Percentiles rank a stretch among this genome's conserved stretches.
Conservation (phyloP, 2,888 invertebrate species). For the Mayetiola destructor region DNA sequence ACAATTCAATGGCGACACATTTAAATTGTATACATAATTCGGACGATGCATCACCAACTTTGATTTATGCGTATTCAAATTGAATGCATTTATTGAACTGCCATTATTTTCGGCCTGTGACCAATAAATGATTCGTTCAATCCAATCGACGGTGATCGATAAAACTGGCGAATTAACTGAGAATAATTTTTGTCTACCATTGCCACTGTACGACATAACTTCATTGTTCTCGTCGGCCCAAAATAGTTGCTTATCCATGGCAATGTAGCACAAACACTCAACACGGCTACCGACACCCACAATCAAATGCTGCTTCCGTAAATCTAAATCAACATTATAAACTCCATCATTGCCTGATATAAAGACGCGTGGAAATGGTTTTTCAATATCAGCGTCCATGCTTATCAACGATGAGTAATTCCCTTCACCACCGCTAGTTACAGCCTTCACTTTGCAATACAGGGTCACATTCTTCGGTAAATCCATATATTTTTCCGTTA, state of each 20-base stretch:
- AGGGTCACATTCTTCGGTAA: constrained; percentile 17
- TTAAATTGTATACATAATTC: constrained; percentile 48
- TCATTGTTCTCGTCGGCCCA: constrained; percentile 55
- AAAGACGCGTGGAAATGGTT: constrained; percentile 64
- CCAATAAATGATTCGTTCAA: constrained; percentile 71
- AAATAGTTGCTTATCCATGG: constrained; percentile 57
- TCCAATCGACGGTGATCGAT: constrained; percentile 75
- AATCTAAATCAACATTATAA: constrained; percentile 60
- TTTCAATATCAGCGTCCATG: constrained; percentile 52
- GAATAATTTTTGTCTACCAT: constrained; percentile 38
- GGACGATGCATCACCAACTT: constrained; percentile 41
- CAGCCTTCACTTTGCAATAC: constrained; percentile 56
- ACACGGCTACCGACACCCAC: constrained; percentile 46
- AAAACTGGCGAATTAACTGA: constrained; percentile 43
- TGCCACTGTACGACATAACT: constrained; percentile 24
- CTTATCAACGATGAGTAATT: constrained; percentile 49
- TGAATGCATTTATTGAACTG: constrained; percentile 47
- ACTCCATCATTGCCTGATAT: constrained; percentile 59
- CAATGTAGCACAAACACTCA: constrained; percentile 50
- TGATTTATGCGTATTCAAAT: constrained; percentile 46
- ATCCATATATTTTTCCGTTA: constrained; percentile 43
- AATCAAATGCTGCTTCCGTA: constrained; percentile 44
- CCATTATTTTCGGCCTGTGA: constrained; percentile 45
- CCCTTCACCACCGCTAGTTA: constrained; percentile 64
- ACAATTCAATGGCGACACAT: constrained; percentile 61